Evolutionary conservation across 2,797 vertebrate genomes (phyloP), one percentile per base, ranked within the genome.

Genomic region (Acanthiza pusilla): DNA sequence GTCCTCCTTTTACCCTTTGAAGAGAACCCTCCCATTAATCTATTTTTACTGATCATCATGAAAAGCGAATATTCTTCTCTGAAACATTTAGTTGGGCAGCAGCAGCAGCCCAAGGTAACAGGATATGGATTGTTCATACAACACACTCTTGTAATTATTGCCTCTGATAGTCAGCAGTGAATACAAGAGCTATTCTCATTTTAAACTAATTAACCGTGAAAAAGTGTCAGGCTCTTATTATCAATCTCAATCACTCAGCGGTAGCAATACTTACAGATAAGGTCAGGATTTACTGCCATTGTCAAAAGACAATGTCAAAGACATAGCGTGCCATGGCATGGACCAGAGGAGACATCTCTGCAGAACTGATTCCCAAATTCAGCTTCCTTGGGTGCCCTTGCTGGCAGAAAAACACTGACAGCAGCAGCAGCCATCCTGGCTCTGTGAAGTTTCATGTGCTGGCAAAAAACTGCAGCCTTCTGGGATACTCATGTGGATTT

Each of bases 161-260:
- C 67, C 88, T 48, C 55, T 32, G 40, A 38, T 81, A 88, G 73
- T 58, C 79, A 81, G 70, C 73, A 76, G 62, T 13, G 77, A 88
- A 53, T 47, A 90, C 62, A 78, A 91, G 83, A 96, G 74, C 73
- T 63, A 19, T 62, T 84, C 73, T 88, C 89, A 80, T 94, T 96
- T 89, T 72, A 68, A 93, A 74, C 73, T 86, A 88, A 93, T 91
- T 96, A 90, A 63, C 90, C 83, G 55, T 73, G 83, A 90, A 94
- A 93, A 95, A 73, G 73, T 66, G 60, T 75, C 94, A 91, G 80
- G 75, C 55, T 90, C 43, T 55, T 93, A 63, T 42, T 85, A 95
- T 90, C 73, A 75, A 92, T 94, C 91, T 92, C 78, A 53, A 73
- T 91, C 93, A 89, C 77, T 66, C 88, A 76, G 80, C 70, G 82